Base-by-base conservation (phyloP, 2,797 vertebrate genomes). In the Poeciliopsis turneri region DNA sequence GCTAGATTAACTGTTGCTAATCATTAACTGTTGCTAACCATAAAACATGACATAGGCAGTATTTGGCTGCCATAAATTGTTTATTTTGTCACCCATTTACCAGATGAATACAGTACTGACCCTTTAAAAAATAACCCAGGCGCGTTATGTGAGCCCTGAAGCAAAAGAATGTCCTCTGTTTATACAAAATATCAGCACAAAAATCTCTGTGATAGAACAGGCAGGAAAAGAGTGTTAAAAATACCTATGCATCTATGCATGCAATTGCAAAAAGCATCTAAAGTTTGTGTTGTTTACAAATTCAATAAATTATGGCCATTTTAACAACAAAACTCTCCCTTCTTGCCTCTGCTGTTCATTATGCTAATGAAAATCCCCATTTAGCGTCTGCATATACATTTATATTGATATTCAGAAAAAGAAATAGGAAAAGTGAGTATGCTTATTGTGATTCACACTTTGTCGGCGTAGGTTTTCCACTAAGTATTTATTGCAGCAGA, bases 361-460 rank as follows among this genome's bases (percentile, higher is more conserved):
- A 92, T 92, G 89, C 79, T 90, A 92, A 92, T 91, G 68, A 76
- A 79, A 87, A 80, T 81, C 82, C 30, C 75, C 82, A 82, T 88
- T 90, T 86, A 90, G 86, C 72, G 33, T 74, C 77, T 64, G 20
- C 75, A 81, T 89, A 83, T 86, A 71, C 75, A 59, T 78, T 82
- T 82, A 82, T 84, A 87, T 85, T 84, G 89, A 91, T 88, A 92
- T 86, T 88, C 79, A 86, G 72, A 77, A 82, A 46, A 78, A 81
- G 64, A 80, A 39, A 66, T 11, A 20, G 36, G 59, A 73, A 66
- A 75, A 74, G 2, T 1, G 49, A 78, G 53, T 88, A 80, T 89
- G 78, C 88, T 84, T 86, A 78, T 66, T 81, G 74, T 77, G 76
- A 87, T 81, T 88, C 66, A 81, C 43, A 30, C 82, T 84, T 87